Percentiles rank a stretch among this genome's conserved stretches.
Evolutionary conservation across 2,888 invertebrate species (phyloP).

Genomic region (Leptopilina drosophilae): DNA sequence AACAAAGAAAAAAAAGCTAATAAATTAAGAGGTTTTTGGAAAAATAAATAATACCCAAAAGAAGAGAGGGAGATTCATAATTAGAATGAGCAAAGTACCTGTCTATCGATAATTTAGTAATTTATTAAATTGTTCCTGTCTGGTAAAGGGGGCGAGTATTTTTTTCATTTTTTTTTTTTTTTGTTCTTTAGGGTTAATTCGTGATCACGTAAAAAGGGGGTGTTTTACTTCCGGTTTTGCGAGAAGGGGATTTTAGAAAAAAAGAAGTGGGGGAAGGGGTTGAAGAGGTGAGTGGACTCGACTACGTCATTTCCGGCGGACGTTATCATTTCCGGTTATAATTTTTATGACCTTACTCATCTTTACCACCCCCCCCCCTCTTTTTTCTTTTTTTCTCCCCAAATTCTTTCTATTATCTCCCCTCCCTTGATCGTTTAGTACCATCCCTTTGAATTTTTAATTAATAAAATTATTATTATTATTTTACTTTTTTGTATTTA

Average conservation of each 20-base stretch:
- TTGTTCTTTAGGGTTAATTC: constrained; percentile 43
- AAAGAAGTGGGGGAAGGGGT: too few relatives aligned
- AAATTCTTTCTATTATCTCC: constrained; percentile 26
- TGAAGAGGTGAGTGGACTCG: constrained; percentile 52
- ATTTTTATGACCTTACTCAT: constrained; percentile 28
- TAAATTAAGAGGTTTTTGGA: too few relatives aligned
- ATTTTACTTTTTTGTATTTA: too few relatives aligned
- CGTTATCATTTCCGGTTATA: constrained; percentile 57
- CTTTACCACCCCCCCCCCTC: constrained; percentile 47
- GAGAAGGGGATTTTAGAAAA: constrained; percentile 55
- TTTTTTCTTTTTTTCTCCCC: constrained; percentile 46
- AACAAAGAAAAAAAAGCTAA: too few relatives aligned
- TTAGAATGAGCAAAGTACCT: constrained; percentile 19
- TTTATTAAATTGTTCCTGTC: constrained; percentile 65
- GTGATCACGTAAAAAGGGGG: constrained; percentile 62
- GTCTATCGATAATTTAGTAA: constrained; percentile 63
- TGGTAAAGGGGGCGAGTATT: constrained; percentile 40
- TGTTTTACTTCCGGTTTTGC: constrained; percentile 64
- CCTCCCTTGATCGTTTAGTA: not conserved
- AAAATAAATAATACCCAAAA: not conserved
- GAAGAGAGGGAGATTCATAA: constrained; percentile 13
- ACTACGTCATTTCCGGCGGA: constrained; percentile 72
- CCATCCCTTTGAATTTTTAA: too few relatives aligned
- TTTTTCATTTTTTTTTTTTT: constrained; percentile 40
- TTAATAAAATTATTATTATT: too few relatives aligned